Base-by-base conservation (phyloP, 2,113 vertebrate species). In the Dascyllus trimaculatus region DNA sequence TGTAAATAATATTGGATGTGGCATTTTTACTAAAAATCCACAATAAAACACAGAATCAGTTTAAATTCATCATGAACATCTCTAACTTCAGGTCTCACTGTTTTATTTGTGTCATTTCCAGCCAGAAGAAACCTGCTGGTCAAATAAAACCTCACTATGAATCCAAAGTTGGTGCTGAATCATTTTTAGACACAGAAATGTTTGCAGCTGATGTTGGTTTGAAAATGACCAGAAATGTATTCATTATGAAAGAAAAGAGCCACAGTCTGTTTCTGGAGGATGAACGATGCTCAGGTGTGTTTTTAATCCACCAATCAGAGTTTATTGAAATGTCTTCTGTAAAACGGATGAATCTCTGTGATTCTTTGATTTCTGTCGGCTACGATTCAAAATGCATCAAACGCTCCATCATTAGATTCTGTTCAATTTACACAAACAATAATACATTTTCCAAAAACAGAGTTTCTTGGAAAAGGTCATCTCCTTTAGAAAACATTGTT, bases 291-390 rank as follows among this genome's bases (percentile, higher is more conserved):
- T 43, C 26, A 74, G 43, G 77, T 40, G 25, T 21, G 18, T 60
- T 67, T 85, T 75, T 84, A 69, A 83, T 81, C 32, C 62, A 74
- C 29, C 35, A 53, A 46, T 67, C 29, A 29, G 14, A 70, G 8
- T 79, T 71, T 70, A 70, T 71, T 89, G 73, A 84, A 91, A 90
- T 82, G 71, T 83, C 26, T n/a, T 77, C 35, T 35, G 4, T 78
- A 43, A 24, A 17, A 24, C 73, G 29, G n/a, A n/a, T 21, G 10
- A 77, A 78, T 60, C 45, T 68, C 68, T 53, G 10, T 10, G 11
- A 46, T 49, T 35, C 32, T 0, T 21, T 43, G 11, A 75, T 72
- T 25, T 19, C 4, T 62, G 17, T 57, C 25, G 58, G 13, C 51
- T 64, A 46, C 66, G 58, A 54, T 69, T 4, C 24, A 64, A 43